Evolutionary conservation across 2,888 invertebrate species (phyloP), one percentile per base, ranked within the genome.

Genomic region (Napeogenes sylphis): DNA sequence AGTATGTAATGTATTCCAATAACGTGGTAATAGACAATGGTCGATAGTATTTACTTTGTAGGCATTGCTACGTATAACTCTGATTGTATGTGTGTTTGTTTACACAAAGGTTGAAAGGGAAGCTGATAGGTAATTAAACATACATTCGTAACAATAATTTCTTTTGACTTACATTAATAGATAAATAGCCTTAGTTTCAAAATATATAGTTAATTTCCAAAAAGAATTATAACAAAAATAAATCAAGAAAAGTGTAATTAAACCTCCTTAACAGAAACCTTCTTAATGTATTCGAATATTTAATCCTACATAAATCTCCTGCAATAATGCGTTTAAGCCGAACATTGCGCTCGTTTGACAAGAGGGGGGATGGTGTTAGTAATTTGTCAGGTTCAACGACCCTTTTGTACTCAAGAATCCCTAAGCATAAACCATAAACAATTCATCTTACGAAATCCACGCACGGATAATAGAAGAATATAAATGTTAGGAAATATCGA

Each of bases 331-430:
- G 76, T 83, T 84, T 82, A 84, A 77, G 71, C 73, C 71, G 72
- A 78, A 75, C 75, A 75, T 73, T 75, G 78, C 72, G 71, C 73
- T 69, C 72, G 75, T 77, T 78, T 81, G 76, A 76, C 76, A 77
- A 76, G 67, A 78, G 77, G 80, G 75, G 74, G 72, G 72, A 71
- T 72, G 73, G 75, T 77, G 76, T 72, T 73, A 75, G 76, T 80
- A 83, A 86, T 85, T 84, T 83, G 82, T 84, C 79, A 81, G 77
- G 82, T 83, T 85, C 83, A 77, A 75, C 79, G 81, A 84, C 82
- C 82, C 82, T 77, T 81, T 81, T 70, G 71, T 69, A 75, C 73
- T 68, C 73, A 74, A 75, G 75, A 74, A 75, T 72, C 76, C 75
- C 74, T 68, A 68, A 63, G 72, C 72, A 70, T 66, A 70, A 74